phyloP scores from a whole-genome alignment of 2,888 invertebrate species.

The Tenthredo mesomela region DNA sequence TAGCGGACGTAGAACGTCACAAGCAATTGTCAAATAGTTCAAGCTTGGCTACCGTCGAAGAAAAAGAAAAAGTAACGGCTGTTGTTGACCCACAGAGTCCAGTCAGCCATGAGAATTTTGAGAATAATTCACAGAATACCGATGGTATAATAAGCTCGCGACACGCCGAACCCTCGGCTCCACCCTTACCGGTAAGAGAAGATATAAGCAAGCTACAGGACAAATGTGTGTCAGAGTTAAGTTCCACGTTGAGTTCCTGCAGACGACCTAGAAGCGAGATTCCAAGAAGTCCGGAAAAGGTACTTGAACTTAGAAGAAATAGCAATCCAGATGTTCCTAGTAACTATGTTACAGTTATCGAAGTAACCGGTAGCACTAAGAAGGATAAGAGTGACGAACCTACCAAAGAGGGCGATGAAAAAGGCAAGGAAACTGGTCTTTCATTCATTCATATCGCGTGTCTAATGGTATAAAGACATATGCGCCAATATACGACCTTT shows the following conservation, averaged over 20 bases:
- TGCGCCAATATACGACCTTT: no score
- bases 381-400: slow-evolving; percentile 76
- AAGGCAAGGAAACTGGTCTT: slow-evolving; percentile 72
- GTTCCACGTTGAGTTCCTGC: slow-evolving; percentile 72
- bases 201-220: slow-evolving; percentile 76
- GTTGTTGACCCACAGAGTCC: slow-evolving; percentile 64
- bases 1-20: slow-evolving; percentile 92
- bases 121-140: slow-evolving; percentile 61
- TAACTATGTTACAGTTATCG: slow-evolving; percentile 92
- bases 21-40: slow-evolving; percentile 77
- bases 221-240: slow-evolving; percentile 77
- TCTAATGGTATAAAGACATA: no score
- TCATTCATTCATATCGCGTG: not conserved
- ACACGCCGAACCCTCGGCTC: slow-evolving; percentile 75
- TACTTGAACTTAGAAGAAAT: slow-evolving; percentile 74
- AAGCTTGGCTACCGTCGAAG: slow-evolving; percentile 76
- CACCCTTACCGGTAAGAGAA: slow-evolving; percentile 69
- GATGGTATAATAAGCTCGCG: slow-evolving; percentile 54
- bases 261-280: slow-evolving; percentile 75
- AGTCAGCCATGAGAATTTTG: slow-evolving; percentile 60
- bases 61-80: slow-evolving; percentile 78
- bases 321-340: slow-evolving; percentile 79
- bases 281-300: slow-evolving; percentile 74
- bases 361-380: slow-evolving; percentile 86
- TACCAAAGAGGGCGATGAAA: slow-evolving; percentile 79